Conservation (phyloP, 1,140 invertebrate genomes). For the Hylyphantes graminicola region DNA sequence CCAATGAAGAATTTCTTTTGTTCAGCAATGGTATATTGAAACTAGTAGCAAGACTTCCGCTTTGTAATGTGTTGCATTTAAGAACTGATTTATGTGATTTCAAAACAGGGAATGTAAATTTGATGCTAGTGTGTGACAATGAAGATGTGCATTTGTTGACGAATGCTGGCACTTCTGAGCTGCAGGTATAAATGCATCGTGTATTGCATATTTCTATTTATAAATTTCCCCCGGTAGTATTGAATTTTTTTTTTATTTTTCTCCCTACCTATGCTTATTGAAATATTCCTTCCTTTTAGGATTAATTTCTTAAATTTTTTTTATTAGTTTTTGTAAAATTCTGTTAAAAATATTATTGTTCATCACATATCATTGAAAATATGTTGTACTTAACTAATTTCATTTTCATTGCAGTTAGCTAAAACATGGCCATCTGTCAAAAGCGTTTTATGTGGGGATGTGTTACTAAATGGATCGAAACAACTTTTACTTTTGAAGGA, state of each 20-base stretch:
- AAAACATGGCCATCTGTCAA: constrained; percentile 13
- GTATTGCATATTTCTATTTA: too few species aligned
- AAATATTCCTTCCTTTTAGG: too few species aligned
- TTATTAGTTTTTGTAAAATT: background rate
- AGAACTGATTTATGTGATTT: constrained; percentile 4
- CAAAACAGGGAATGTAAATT: background rate
- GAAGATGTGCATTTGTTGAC: constrained; percentile 16
- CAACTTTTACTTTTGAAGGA: constrained; percentile 15
- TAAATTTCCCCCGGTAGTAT: too few species aligned
- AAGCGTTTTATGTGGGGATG: constrained; percentile 3
- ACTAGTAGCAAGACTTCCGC: background rate
- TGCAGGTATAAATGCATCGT: background rate
- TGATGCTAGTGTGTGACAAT: background rate
- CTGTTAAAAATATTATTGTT: background rate
- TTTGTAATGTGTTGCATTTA: background rate
- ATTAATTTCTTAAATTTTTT: background rate
- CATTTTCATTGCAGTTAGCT: background rate
- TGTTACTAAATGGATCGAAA: constrained; percentile 17
- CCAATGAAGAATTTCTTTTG: background rate
- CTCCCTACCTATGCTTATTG: too few species aligned
- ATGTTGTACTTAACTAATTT: background rate
- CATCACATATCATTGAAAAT: background rate
- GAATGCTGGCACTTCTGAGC: background rate
- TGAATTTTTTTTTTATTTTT: too few species aligned
- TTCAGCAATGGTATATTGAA: constrained; percentile 8